These are phyloP conservation scores for Neotoxoptera formosana DNA, from an alignment of 1,140 invertebrate genomes.

Conservation along the genomic window DNA sequence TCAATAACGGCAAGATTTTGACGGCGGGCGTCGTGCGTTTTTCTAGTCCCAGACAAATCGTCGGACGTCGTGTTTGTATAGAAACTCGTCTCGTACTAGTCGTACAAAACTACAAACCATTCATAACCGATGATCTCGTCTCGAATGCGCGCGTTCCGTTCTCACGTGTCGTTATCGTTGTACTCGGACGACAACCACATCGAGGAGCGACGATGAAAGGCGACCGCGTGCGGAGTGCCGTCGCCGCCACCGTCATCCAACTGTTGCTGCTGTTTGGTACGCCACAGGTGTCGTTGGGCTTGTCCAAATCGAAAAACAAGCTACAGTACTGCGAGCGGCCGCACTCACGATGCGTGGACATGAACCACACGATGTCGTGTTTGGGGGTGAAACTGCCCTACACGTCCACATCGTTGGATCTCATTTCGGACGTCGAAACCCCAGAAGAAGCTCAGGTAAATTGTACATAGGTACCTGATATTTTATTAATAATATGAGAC, in stretches of 20 bases:
- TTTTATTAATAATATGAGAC: background rate
- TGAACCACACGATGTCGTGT: conserved; percentile 71
- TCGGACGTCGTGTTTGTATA: too few species aligned
- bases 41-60: background rate
- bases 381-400: conserved; percentile 81
- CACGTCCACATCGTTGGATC: conserved; percentile 75
- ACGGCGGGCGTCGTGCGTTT: background rate
- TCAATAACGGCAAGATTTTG: background rate
- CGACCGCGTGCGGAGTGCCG: background rate
- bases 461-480: too few species aligned
- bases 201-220: background rate
- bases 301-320: conserved; percentile 42
- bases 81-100: background rate
- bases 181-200: background rate
- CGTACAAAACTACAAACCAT: too few species aligned
- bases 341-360: conserved; percentile 70
- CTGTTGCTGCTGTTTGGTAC: background rate
- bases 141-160: background rate
- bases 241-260: background rate
- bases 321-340: conserved; percentile 67
- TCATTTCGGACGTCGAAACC: conserved; percentile 73
- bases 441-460: conserved; percentile 72
- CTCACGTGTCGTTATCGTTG: background rate
- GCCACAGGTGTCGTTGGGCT: background rate
- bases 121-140: background rate